phyloP scores from a whole-genome alignment of 2,888 invertebrate species.

The Linyphia triangularis region DNA sequence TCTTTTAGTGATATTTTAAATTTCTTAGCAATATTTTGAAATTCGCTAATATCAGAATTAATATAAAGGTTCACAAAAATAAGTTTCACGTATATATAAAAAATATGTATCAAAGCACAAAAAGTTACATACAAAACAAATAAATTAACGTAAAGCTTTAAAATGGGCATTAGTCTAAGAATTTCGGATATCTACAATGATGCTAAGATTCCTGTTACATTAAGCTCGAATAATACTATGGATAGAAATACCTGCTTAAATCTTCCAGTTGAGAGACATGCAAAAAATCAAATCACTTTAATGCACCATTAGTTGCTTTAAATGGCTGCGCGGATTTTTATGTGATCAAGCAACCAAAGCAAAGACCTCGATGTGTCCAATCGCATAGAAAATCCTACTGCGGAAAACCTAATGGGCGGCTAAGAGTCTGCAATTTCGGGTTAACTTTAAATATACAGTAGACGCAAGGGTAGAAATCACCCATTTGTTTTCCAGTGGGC shows the following conservation, averaged over 20 bases:
- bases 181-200: no score
- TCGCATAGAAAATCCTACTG: background rate
- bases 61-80: no score
- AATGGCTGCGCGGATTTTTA: constrained; percentile 4
- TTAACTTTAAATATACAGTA: background rate
- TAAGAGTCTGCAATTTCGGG: constrained; percentile 1
- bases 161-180: no score
- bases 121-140: no score
- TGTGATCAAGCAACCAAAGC: constrained; percentile 18
- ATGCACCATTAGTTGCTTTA: constrained; percentile 39
- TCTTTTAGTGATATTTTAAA: no score
- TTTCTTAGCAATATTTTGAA: no score
- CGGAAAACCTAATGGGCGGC: background rate
- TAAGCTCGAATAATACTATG: constrained; percentile 27
- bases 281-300: constrained; percentile 20
- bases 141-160: no score
- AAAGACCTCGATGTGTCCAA: background rate
- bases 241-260: constrained; percentile 23
- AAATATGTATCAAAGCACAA: no score
- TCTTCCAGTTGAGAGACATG: background rate
- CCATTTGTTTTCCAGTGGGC: background rate
- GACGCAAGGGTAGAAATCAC: background rate
- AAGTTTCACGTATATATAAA: no score
- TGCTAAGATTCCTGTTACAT: no score
- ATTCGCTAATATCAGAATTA: no score